Conservation (phyloP, 2,888 invertebrate genomes). For the Plemyria rubiginata region DNA sequence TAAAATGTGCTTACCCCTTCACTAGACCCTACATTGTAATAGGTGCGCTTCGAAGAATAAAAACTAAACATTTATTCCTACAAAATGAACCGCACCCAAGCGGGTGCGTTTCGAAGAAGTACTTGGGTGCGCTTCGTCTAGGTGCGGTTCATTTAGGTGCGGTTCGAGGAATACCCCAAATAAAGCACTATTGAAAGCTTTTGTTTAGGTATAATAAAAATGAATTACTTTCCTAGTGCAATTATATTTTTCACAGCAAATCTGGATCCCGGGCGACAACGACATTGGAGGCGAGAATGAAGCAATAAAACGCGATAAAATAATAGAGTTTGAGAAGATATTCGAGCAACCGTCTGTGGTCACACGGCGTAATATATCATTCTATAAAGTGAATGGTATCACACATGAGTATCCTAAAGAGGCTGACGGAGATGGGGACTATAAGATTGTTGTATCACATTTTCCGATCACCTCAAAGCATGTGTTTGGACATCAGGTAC, state of each 20-base stretch:
- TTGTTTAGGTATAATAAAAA: too few species aligned
- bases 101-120: too few species aligned
- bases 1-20: too few species aligned
- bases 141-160: too few species aligned
- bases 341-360: slow-evolving; percentile 89
- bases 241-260: slow-evolving; percentile 77
- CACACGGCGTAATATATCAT: slow-evolving; percentile 85
- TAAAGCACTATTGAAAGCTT: too few species aligned
- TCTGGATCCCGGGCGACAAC: slow-evolving; percentile 98
- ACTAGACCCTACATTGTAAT: too few species aligned
- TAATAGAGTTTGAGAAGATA: slow-evolving; percentile 89
- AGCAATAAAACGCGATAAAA: slow-evolving; percentile 87
- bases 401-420: slow-evolving; percentile 86
- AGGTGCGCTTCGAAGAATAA: too few species aligned
- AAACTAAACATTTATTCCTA: too few species aligned
- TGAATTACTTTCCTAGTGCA: too few species aligned
- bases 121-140: too few species aligned
- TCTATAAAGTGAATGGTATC: slow-evolving; percentile 91
- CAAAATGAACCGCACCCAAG: too few species aligned
- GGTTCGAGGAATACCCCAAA: too few species aligned
- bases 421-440: slow-evolving; percentile 64
- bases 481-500: slow-evolving; percentile 73
- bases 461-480: slow-evolving; percentile 83
- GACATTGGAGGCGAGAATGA: slow-evolving; percentile 98
- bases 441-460: slow-evolving; percentile 89